Base-by-base conservation (phyloP, 2,113 vertebrate species). In the Cygnus atratus region DNA sequence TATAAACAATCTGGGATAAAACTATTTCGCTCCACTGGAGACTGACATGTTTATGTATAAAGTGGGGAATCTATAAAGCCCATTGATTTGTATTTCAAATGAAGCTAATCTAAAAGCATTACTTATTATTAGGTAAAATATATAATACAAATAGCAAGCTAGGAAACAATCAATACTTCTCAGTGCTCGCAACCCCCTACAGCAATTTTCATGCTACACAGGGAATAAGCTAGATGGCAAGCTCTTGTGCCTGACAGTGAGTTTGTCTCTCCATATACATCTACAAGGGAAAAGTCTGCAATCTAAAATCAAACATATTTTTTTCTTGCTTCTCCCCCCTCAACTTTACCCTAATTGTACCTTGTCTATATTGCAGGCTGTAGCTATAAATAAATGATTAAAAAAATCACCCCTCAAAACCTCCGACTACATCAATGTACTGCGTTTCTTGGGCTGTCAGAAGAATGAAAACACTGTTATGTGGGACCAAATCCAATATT, bases 91-190 rank as follows among this genome's bases (percentile, higher is more conserved):
- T 88, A 87, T 61, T 93, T 90, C 81, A 89, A 68, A 88, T 0
- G 0, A 93, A 86, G 84, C 59, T 74, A 85, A 93, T 59, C 73
- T 67, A 87, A 96, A 92, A 93, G 86, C 88, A 91, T 79, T 94
- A 75, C 66, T 85, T 86, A 91, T 95, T 95, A 95, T 96, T 93
- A 96, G 94, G 50, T 90, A 52, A 83, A 89, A 75, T 88, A 82
- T 63, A 46, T 63, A 89, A 93, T 29, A 88, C 66, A 90, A 96
- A 89, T 22, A 90, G 17, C 0, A 0, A 46, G 67, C 55, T 75
- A 71, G 52, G 61, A 92, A 89, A 84, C 41, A 78, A 93, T 91
- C 90, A 76, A 92, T 76, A 81, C 11, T 77, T 43, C 59, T 52
- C 52, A 5, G 2, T 0, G 24, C 58, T 17, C 71, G 61, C 58